These are phyloP conservation scores for Pseudocheirus occidentalis DNA, from an alignment of 2,797 vertebrate species.

Conservation along the genomic window DNA sequence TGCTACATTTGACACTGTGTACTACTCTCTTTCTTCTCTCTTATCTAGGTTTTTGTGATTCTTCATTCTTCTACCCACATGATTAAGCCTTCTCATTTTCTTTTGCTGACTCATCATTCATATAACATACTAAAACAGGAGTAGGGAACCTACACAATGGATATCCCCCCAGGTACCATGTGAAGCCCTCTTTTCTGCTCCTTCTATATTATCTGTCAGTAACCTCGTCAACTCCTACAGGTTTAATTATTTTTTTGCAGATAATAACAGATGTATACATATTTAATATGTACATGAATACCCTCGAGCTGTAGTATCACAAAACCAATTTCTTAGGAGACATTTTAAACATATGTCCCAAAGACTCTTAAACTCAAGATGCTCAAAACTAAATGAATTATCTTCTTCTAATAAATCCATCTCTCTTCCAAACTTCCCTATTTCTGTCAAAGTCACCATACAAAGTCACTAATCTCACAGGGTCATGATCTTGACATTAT, in stretches of 20 bases:
- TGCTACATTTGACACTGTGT: neutral
- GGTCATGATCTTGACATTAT: neutral
- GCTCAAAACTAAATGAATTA: neutral
- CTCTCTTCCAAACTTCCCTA: neutral
- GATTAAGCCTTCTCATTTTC: neutral
- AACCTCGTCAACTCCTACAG: neutral
- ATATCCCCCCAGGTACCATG: neutral
- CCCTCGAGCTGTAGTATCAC: neutral
- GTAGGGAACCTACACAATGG: too few species aligned
- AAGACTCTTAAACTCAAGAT: neutral
- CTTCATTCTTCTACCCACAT: neutral
- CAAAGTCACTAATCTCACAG: neutral
- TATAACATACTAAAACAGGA: neutral
- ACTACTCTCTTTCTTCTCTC: neutral
- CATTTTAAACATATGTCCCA: neutral
- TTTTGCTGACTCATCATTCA: neutral
- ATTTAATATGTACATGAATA: neutral
- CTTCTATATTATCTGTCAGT: neutral
- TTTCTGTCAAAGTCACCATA: neutral
- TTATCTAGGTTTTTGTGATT: neutral
- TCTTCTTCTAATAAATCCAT: neutral
- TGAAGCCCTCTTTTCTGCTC: neutral
- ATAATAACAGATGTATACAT: neutral
- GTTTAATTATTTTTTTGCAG: neutral
- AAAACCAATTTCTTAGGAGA: neutral